Conservation (phyloP, 2,888 invertebrate species). For the Agriopis aurantiaria region DNA sequence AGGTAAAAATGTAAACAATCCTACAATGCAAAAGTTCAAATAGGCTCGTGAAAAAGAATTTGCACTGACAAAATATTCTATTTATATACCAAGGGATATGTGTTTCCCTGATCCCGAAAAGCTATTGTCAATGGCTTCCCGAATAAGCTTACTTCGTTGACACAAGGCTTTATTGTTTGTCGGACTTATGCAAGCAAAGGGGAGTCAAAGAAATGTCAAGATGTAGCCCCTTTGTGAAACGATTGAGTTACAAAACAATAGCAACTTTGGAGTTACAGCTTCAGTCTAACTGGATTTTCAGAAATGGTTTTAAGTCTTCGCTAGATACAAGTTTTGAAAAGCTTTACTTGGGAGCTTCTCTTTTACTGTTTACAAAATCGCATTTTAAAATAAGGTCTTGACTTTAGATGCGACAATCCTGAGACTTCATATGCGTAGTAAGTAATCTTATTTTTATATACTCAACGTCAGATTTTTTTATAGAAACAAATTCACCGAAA, state of each 20-base stretch:
- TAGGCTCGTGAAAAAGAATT: background rate
- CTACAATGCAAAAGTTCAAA: background rate
- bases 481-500: no score
- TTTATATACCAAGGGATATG: constrained; percentile 52
- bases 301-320: constrained; percentile 10
- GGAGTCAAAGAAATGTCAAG: constrained; percentile 31
- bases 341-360: background rate
- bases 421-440: no score
- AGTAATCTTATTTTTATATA: no score
- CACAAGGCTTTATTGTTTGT: constrained; percentile 53
- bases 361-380: no score
- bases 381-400: no score
- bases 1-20: no score
- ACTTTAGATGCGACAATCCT: no score
- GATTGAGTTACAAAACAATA: constrained; percentile 28
- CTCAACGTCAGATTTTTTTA: no score
- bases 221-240: constrained; percentile 28
- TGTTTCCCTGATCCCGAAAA: constrained; percentile 55
- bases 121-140: constrained; percentile 50
- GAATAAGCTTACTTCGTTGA: constrained; percentile 49
- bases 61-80: constrained; percentile 51
- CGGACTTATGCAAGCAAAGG: constrained; percentile 51
- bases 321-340: constrained; percentile 7
- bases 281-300: constrained; percentile 11
- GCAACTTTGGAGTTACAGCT: constrained; percentile 25